Percentiles rank a stretch among this genome's conserved stretches.
Evolutionary conservation across 2,113 vertebrate genomes (phyloP).

Genomic region (Benthochromis sp.): DNA sequence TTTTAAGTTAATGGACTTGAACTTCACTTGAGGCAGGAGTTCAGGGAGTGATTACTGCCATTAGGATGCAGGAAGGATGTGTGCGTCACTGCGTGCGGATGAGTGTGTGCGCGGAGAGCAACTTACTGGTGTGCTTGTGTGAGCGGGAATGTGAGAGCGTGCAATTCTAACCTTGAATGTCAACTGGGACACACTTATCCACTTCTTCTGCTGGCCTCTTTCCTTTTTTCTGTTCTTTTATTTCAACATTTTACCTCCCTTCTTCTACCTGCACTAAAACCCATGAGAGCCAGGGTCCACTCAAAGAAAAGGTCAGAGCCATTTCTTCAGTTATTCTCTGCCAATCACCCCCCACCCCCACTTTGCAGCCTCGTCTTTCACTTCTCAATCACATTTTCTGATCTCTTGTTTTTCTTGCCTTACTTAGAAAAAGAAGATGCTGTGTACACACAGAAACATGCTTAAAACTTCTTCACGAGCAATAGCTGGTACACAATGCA

Average conservation of each 20-base stretch:
- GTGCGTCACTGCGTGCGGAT: neutral
- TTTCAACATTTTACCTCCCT: slow-evolving; percentile 38
- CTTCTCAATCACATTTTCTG: neutral
- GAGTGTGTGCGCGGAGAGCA: neutral
- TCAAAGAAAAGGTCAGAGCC: slow-evolving; percentile 61
- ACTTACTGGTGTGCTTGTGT: neutral
- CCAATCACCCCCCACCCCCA: neutral
- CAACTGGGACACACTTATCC: slow-evolving; percentile 54
- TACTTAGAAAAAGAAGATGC: neutral
- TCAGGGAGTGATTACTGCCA: slow-evolving; percentile 40
- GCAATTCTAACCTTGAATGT: slow-evolving; percentile 41
- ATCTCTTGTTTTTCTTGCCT: neutral
- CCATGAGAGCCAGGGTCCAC: slow-evolving; percentile 44
- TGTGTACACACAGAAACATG: neutral
- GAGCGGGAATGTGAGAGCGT: neutral
- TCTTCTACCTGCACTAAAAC: slow-evolving; percentile 36
- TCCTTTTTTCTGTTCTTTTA: slow-evolving; percentile 7
- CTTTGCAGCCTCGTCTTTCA: neutral
- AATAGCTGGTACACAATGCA: neutral
- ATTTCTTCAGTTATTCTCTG: slow-evolving; percentile 32
- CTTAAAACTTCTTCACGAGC: neutral
- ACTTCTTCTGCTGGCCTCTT: slow-evolving; percentile 31
- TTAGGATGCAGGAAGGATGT: slow-evolving; percentile 16
- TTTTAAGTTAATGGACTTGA: slow-evolving; percentile 55
- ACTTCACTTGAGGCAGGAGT: slow-evolving; percentile 44